These are phyloP conservation scores for Trichogramma pretiosum DNA, from an alignment of 1,140 invertebrate species.

Conservation along the genomic window DNA sequence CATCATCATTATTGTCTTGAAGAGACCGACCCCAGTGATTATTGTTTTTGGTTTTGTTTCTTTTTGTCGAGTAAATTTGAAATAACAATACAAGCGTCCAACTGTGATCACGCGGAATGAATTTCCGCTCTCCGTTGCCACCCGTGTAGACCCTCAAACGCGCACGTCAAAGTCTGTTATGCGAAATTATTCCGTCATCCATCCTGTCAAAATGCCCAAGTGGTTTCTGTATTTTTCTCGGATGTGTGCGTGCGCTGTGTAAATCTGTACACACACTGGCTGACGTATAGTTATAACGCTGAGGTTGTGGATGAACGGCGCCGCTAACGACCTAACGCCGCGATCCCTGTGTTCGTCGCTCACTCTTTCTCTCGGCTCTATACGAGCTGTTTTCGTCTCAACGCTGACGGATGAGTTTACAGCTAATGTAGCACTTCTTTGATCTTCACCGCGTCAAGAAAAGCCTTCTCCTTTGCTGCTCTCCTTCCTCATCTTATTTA, in stretches of 20 bases:
- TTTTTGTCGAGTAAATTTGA: no score
- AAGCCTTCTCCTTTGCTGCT: slow-evolving; percentile 7
- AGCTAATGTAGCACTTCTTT: slow-evolving; percentile 42
- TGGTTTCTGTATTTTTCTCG: not conserved
- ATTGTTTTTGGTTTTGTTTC: no score
- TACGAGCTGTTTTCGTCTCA: slow-evolving; percentile 30
- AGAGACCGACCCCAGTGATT: no score
- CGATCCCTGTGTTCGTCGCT: slow-evolving; percentile 23
- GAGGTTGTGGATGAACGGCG: slow-evolving; percentile 29
- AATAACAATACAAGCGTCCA: no score
- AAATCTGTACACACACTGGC: not conserved
- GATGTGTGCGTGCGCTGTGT: not conserved
- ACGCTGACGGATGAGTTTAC: slow-evolving; percentile 45
- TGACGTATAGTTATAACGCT: no score
- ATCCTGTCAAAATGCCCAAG: slow-evolving; percentile 13
- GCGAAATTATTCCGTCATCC: slow-evolving; percentile 20
- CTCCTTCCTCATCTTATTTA: not conserved
- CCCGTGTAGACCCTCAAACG: slow-evolving; percentile 7
- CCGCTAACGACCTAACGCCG: slow-evolving; percentile 40
- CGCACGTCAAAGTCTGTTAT: slow-evolving; percentile 17
- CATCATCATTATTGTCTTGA: no score
- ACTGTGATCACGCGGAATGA: no score
- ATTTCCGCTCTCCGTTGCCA: slow-evolving; percentile 14
- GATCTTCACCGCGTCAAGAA: slow-evolving; percentile 30
- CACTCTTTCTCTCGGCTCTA: no score